These are phyloP conservation scores for Drosophila mimetica DNA, from an alignment of 2,888 invertebrate genomes.

Conservation along the genomic window DNA sequence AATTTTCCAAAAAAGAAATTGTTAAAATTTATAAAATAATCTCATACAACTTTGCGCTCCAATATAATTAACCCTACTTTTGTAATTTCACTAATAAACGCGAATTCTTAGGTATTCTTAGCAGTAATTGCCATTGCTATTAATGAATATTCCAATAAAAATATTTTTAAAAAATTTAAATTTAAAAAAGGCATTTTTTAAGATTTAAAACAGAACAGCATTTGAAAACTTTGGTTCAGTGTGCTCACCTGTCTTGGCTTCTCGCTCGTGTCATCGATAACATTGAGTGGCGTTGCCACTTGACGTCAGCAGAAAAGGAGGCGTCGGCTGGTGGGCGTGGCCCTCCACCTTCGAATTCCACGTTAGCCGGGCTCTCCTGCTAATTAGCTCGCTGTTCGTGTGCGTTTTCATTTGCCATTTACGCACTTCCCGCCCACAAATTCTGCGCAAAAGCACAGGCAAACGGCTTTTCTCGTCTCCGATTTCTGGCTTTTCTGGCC, in stretches of 20 bases:
- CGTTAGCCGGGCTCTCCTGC: slow-evolving; percentile 34
- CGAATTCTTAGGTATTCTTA: no score
- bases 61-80: no score
- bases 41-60: no score
- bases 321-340: slow-evolving; percentile 14
- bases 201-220: not conserved
- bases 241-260: slow-evolving; percentile 33
- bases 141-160: no score
- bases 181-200: no score
- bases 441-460: slow-evolving; percentile 16
- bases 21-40: no score
- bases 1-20: not conserved
- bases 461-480: slow-evolving; percentile 12
- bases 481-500: slow-evolving; percentile 10
- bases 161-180: no score
- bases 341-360: not conserved
- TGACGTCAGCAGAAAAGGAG: slow-evolving; percentile 40
- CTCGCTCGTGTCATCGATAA: slow-evolving; percentile 38
- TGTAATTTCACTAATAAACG: no score
- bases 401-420: slow-evolving; percentile 27
- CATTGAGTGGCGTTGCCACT: slow-evolving; percentile 34
- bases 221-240: slow-evolving; percentile 8
- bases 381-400: slow-evolving; percentile 61
- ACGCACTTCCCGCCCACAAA: slow-evolving; percentile 58
- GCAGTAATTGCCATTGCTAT: no score